These are phyloP conservation scores for Plectropomus leopardus DNA, from an alignment of 2,113 vertebrate genomes.

Conservation along the genomic window DNA sequence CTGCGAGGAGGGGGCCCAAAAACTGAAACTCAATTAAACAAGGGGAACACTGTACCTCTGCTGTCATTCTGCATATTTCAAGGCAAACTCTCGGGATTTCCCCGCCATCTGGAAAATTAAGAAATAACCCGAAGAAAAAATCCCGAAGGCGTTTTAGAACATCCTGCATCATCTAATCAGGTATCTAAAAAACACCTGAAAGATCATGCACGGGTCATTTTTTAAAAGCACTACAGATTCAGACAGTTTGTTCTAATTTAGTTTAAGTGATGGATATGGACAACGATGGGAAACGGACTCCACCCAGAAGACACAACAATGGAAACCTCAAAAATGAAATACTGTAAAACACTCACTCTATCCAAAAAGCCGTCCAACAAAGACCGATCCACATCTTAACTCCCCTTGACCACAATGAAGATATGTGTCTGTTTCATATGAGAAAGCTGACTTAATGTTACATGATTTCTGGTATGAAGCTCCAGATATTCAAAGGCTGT, in stretches of 20 bases:
- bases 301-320: not conserved
- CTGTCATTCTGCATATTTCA: slow-evolving; percentile 55
- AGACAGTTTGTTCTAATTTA: not conserved
- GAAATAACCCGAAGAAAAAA: slow-evolving; percentile 14
- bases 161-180: slow-evolving; percentile 39
- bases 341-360: slow-evolving; percentile 2
- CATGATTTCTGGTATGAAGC: slow-evolving; percentile 23
- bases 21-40: slow-evolving; percentile 65
- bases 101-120: slow-evolving; percentile 70
- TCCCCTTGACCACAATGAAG: slow-evolving; percentile 2
- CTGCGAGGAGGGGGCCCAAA: slow-evolving; percentile 52
- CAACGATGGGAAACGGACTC: not conserved
- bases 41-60: slow-evolving; percentile 29
- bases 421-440: slow-evolving; percentile 15
- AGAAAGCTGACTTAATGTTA: slow-evolving; percentile 29
- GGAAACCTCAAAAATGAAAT: slow-evolving; percentile 1
- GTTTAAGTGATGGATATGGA: not conserved
- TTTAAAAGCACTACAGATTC: not conserved
- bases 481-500: not conserved
- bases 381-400: not conserved
- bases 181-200: slow-evolving; percentile 32
- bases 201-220: slow-evolving; percentile 14
- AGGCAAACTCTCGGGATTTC: slow-evolving; percentile 33
- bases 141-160: slow-evolving; percentile 23
- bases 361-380: not conserved